These are phyloP conservation scores for Glomeris maerens DNA, from an alignment of 1,140 invertebrate species.

Conservation along the genomic window DNA sequence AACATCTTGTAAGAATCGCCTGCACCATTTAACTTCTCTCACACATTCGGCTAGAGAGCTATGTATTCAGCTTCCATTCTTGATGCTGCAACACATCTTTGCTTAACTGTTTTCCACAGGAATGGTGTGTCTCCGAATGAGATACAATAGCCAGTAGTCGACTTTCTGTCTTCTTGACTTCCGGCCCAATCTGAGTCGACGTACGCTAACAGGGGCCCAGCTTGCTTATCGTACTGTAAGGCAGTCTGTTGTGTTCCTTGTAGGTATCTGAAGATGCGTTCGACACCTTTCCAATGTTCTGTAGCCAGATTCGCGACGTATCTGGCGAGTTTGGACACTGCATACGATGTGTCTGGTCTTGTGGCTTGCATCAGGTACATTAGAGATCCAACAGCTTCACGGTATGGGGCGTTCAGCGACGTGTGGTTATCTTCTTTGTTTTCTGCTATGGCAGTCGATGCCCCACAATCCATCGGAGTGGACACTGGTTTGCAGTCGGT, in stretches of 20 bases:
- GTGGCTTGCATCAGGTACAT: background rate
- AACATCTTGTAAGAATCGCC: background rate
- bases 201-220: slow-evolving; percentile 4
- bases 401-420: background rate
- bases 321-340: background rate
- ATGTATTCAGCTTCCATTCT: slow-evolving; percentile 24
- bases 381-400: background rate
- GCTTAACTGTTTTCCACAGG: slow-evolving; percentile 20
- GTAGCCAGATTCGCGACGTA: background rate
- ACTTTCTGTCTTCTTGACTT: slow-evolving; percentile 10
- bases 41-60: slow-evolving; percentile 17
- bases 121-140: too few relatives aligned
- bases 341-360: background rate
- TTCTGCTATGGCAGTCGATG: slow-evolving; percentile 1
- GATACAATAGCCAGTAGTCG: slow-evolving; percentile 13
- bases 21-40: slow-evolving; percentile 20
- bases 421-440: background rate
- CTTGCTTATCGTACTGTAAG: slow-evolving; percentile 12
- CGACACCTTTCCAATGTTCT: background rate
- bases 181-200: slow-evolving; percentile 17
- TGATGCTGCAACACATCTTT: slow-evolving; percentile 21
- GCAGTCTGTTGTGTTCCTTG: too few relatives aligned
- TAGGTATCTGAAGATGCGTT: background rate
- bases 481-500: slow-evolving; percentile 26
- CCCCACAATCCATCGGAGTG: slow-evolving; percentile 22